Evolutionary conservation across 2,797 vertebrate genomes (phyloP).

Genomic region (Eupleurogrammus muticus): DNA sequence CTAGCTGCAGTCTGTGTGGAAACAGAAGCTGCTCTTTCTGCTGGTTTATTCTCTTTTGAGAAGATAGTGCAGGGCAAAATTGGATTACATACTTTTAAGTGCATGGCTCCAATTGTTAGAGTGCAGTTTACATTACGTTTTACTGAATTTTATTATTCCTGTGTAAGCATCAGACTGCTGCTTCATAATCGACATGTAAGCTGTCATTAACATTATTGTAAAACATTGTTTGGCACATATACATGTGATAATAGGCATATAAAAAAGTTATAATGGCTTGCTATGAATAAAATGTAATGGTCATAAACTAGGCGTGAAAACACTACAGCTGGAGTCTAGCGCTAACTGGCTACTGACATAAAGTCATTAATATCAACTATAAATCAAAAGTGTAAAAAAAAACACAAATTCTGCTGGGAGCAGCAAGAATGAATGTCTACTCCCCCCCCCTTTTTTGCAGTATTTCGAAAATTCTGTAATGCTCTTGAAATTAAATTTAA

Average conservation of each 20-base stretch:
- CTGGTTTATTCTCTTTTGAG: slow-evolving; percentile 3
- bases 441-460: neutral
- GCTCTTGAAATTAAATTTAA: neutral
- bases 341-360: neutral
- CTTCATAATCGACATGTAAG: neutral
- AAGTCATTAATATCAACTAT: neutral
- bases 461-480: neutral
- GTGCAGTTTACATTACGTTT: neutral
- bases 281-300: neutral
- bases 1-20: slow-evolving; percentile 4
- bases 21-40: slow-evolving; percentile 4
- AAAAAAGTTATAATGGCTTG: neutral
- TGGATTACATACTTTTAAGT: neutral
- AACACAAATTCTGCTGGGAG: neutral
- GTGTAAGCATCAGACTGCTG: slow-evolving; percentile 1
- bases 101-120: neutral
- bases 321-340: neutral
- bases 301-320: neutral
- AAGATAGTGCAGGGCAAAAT: neutral
- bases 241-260: neutral
- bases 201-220: neutral
- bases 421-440: neutral
- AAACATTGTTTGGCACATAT: neutral
- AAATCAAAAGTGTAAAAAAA: neutral
- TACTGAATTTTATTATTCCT: neutral